These are phyloP conservation scores for Cheiracanthium punctorium DNA, from an alignment of 2,888 invertebrate species.

Conservation along the genomic window DNA sequence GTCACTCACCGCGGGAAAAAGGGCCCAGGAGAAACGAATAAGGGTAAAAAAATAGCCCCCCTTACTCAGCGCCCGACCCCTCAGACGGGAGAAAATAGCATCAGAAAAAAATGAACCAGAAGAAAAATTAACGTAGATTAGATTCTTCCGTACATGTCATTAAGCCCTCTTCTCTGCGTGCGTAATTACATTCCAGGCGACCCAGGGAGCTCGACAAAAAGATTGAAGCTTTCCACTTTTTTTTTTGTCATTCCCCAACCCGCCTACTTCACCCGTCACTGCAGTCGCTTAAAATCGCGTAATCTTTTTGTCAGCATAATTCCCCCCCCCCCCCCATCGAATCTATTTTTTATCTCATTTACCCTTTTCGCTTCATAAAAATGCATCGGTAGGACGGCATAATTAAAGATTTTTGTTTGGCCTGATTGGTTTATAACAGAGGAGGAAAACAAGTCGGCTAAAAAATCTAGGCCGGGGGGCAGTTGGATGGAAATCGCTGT, in stretches of 20 bases:
- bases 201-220: constrained; percentile 54
- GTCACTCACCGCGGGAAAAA: neutral
- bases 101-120: constrained; percentile 38
- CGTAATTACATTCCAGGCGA: constrained; percentile 56
- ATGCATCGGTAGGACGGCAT: constrained; percentile 17
- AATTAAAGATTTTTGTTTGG: constrained; percentile 52
- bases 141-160: constrained; percentile 32
- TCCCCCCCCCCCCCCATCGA: too few species aligned
- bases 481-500: too few species aligned
- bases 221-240: constrained; percentile 40
- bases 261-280: too few species aligned
- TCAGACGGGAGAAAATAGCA: constrained; percentile 27
- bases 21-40: neutral
- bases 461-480: too few species aligned
- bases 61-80: constrained; percentile 38
- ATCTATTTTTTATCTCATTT: constrained; percentile 18
- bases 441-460: neutral
- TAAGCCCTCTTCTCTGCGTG: constrained; percentile 45
- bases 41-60: constrained; percentile 24
- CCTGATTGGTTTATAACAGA: constrained; percentile 30
- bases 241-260: constrained; percentile 3
- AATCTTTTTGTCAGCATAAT: constrained; percentile 66
- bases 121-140: constrained; percentile 61
- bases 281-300: constrained; percentile 22
- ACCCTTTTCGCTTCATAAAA: constrained; percentile 26